A percentile compares a stretch with the other conserved stretches of the same genome.
These are phyloP conservation scores for Microtus obscurus DNA, from an alignment of 2,797 vertebrate species.

Conservation along the genomic window DNA sequence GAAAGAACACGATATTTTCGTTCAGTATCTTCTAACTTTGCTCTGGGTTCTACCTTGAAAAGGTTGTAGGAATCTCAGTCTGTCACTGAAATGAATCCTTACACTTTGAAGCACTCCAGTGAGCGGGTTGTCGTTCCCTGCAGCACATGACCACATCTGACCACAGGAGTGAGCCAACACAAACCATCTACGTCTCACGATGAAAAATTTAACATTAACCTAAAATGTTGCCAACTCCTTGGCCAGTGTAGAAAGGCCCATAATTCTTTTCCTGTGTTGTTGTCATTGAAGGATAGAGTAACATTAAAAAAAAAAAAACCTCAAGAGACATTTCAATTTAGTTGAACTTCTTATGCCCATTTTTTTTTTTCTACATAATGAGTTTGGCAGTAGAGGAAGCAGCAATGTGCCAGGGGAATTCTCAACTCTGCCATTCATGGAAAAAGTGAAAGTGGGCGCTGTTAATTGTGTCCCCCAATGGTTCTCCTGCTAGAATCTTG, in stretches of 20 bases:
- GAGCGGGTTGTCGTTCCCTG: background rate
- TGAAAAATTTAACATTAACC: background rate
- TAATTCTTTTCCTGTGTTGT: background rate
- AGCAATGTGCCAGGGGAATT: background rate
- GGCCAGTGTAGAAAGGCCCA: background rate
- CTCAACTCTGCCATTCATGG: background rate
- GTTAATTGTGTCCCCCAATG: background rate
- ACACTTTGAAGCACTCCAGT: background rate
- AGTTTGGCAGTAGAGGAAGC: background rate
- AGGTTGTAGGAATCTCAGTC: conserved; percentile 37
- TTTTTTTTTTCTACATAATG: background rate
- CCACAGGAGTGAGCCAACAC: background rate
- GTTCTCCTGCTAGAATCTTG: background rate
- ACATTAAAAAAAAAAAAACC: background rate
- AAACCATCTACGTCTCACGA: background rate
- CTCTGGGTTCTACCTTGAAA: conserved; percentile 16
- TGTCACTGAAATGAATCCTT: background rate
- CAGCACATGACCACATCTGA: background rate
- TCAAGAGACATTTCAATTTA: conserved; percentile 45
- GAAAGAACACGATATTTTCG: conserved; percentile 35
- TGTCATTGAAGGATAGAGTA: conserved; percentile 12
- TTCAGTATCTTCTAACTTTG: background rate
- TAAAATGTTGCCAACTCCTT: conserved; percentile 27
- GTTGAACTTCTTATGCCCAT: background rate
- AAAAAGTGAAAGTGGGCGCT: background rate